Evolutionary conservation across 2,113 vertebrate species (phyloP).

Genomic region (Amphiprion percula): DNA sequence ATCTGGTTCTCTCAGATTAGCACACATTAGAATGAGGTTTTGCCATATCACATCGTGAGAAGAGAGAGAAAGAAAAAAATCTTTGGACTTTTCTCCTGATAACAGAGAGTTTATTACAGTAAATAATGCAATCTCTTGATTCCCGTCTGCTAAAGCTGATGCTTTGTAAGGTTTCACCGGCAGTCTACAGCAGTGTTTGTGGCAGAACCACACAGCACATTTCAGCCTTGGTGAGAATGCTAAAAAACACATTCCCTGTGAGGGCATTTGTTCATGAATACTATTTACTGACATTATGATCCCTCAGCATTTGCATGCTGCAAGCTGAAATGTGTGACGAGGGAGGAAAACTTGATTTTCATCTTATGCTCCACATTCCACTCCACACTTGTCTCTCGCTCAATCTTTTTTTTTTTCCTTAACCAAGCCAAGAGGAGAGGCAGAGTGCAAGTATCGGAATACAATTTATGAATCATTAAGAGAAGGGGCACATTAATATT

Average conservation of each 20-base stretch:
- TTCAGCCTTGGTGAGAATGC: conserved; percentile 42
- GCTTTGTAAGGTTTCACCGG: conserved; percentile 40
- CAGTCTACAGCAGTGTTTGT: conserved; percentile 42
- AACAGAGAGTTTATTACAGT: conserved; percentile 62
- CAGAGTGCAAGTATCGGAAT: conserved; percentile 75
- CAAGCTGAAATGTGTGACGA: conserved; percentile 49
- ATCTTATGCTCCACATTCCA: conserved; percentile 36
- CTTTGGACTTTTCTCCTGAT: conserved; percentile 42
- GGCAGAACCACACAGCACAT: conserved; percentile 25
- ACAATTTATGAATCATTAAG: conserved; percentile 86
- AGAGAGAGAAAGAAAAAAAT: conserved; percentile 2
- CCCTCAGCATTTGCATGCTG: conserved; percentile 52
- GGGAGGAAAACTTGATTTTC: conserved; percentile 58
- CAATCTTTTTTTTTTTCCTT: conserved; percentile 24
- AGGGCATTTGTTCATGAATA: conserved; percentile 71
- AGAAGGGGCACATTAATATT: conserved; percentile 80
- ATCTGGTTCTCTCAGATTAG: conserved; percentile 74
- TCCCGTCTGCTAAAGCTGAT: conserved; percentile 44
- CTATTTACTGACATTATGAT: conserved; percentile 78
- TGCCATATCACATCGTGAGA: conserved; percentile 44
- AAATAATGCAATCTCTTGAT: conserved; percentile 59
- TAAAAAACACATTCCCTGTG: conserved; percentile 41
- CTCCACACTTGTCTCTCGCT: conserved; percentile 3
- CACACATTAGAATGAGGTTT: conserved; percentile 54
- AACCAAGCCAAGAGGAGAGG: conserved; percentile 70